A percentile compares a stretch with the other conserved stretches of the same genome.
Conservation (phyloP, 2,113 vertebrate species). For the Ochotona princeps region DNA sequence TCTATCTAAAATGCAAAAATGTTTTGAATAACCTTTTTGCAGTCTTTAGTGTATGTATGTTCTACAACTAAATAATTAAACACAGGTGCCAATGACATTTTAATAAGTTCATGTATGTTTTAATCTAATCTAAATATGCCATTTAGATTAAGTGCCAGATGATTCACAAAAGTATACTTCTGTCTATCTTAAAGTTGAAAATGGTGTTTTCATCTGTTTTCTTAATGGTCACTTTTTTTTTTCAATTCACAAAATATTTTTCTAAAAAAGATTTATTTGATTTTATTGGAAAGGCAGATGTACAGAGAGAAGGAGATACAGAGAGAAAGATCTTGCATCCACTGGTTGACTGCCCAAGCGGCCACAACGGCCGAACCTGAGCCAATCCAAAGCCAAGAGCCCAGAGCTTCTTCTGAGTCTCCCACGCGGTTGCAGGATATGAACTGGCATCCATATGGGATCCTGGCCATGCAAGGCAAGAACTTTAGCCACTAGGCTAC, state of each 20-base stretch:
- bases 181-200: background rate
- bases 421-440: no score
- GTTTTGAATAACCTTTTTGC: constrained; percentile 18
- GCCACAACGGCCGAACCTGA: no score
- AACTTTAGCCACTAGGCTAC: no score
- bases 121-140: background rate
- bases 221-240: background rate
- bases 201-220: background rate
- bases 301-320: no score
- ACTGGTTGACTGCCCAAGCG: no score
- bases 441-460: no score
- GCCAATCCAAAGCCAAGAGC: no score
- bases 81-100: background rate
- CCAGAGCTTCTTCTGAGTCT: no score
- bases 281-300: no score
- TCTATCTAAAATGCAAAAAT: background rate
- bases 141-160: background rate
- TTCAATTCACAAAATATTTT: background rate
- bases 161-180: background rate
- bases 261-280: background rate
- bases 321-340: no score
- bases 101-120: background rate
- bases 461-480: no score
- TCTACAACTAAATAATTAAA: background rate
- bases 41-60: background rate